Evolutionary conservation across 2,113 vertebrate species (phyloP), one percentile per base, ranked within the genome.

Genomic region (Brachyhypopomus gauderio): DNA sequence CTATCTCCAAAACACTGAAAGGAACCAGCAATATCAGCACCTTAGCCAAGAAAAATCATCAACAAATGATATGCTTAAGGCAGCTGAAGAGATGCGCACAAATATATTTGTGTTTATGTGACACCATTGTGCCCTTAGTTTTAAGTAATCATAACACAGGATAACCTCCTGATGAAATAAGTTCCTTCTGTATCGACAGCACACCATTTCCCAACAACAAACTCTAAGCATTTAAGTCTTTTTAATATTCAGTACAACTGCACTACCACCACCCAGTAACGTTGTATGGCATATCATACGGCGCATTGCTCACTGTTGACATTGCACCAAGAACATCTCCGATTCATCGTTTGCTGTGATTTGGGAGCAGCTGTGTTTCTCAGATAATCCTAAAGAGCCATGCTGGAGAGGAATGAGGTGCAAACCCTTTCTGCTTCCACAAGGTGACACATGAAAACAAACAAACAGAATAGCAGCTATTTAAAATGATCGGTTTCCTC

Each of bases 401-500:
- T 3, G n/a, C 30, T 6, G 52, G 4, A 23, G 25, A 1, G 4
- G 7, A 70, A 60, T 45, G 55, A 59, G 16, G 27, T 36, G 25
- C 2, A 4, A 17, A 16, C n/a, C 9, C 16, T 20, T 12, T 78
- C 0, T 45, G 4, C 8, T 14, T 27, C 38, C 52, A 60, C 30
- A 59, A 78, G 66, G 20, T 78, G 77, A 59, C 69, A 45, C 71
- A 71, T 78, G 17, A 70, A 64, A 34, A 56, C 9, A 55, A 67
- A 72, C 52, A 20, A 56, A 56, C 48, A 56, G 66, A 58, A 41
- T 59, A 34, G 36, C 20, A 41, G 64, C 64, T 19, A 19, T 69
- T 56, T 20, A 69, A 30, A 58, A 38, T 69, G 14, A 69, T 58
- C 66, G 23, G 19, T 38, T 69, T 59, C 36, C 30, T 48, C 48